Percentiles rank a stretch among this genome's conserved stretches.
Evolutionary conservation across 2,888 invertebrate species (phyloP).

Genomic region (Hirtodrosophila alboralis): DNA sequence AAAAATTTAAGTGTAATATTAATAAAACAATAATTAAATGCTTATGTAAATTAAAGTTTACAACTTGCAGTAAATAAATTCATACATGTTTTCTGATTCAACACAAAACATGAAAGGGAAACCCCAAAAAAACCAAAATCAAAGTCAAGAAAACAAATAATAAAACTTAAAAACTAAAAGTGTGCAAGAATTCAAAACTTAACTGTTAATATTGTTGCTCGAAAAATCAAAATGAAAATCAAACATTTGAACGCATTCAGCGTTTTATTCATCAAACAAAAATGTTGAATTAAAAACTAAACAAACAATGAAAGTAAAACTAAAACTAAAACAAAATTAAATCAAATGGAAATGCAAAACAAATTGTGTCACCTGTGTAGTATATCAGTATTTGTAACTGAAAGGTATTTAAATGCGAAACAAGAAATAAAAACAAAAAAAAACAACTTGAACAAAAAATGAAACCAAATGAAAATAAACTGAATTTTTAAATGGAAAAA

Average conservation of each 20-base stretch:
- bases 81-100: no score
- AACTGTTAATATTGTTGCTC: constrained; percentile 79
- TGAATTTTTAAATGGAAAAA: constrained; percentile 69
- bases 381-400: constrained; percentile 80
- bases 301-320: no score
- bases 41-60: constrained; percentile 57
- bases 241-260: constrained; percentile 70
- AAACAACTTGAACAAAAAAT: constrained; percentile 48
- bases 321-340: constrained; percentile 47
- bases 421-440: constrained; percentile 46
- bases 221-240: constrained; percentile 50
- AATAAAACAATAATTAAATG: constrained; percentile 25
- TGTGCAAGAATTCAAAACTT: constrained; percentile 65
- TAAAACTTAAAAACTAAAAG: constrained; percentile 43
- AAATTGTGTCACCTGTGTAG: constrained; percentile 79
- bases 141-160: constrained; percentile 17
- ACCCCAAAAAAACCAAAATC: constrained; percentile 15
- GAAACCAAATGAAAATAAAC: constrained; percentile 69
- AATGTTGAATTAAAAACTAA: constrained; percentile 58
- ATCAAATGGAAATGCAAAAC: constrained; percentile 61
- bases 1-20: constrained; percentile 24
- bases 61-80: constrained; percentile 28
- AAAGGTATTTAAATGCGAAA: constrained; percentile 64
- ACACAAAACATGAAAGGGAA: no score
- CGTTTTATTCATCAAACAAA: constrained; percentile 71